phyloP scores from a whole-genome alignment of 2,797 vertebrate species.

The Gallinago stenura region DNA sequence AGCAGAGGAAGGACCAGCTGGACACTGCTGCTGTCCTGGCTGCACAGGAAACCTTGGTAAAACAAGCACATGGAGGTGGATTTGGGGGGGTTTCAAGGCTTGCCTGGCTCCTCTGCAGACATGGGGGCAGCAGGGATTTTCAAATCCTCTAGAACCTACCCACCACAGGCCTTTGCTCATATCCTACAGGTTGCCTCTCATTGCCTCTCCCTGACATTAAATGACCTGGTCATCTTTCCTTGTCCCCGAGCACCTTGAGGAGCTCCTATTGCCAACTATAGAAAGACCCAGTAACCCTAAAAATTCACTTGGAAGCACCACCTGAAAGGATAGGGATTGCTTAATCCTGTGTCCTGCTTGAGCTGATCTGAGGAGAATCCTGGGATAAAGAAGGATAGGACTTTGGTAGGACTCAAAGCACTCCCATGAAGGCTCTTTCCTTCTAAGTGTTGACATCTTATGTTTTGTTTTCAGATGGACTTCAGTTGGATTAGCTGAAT shows the following conservation, averaged over 20 bases:
- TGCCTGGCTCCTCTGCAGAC: neutral
- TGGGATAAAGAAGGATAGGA: neutral
- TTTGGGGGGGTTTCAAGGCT: neutral
- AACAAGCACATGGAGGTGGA: accelerated
- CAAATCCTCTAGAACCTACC: neutral
- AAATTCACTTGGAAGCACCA: neutral
- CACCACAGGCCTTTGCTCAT: neutral
- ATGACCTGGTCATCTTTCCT: neutral
- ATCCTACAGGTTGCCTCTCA: neutral
- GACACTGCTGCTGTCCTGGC: neutral
- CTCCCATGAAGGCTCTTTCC: neutral
- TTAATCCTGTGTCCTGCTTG: neutral
- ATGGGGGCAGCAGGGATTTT: neutral
- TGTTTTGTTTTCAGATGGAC: neutral
- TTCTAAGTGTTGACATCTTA: neutral
- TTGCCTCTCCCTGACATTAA: neutral
- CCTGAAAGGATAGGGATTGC: neutral
- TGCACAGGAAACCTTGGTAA: neutral
- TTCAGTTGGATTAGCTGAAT: neutral
- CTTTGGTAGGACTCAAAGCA: neutral
- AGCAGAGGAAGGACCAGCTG: accelerated
- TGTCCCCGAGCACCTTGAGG: neutral
- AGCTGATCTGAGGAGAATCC: neutral
- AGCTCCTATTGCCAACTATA: neutral
- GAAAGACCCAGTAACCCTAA: neutral